phyloP scores from a whole-genome alignment of 2,888 invertebrate genomes.

The Chironomus tentans region DNA sequence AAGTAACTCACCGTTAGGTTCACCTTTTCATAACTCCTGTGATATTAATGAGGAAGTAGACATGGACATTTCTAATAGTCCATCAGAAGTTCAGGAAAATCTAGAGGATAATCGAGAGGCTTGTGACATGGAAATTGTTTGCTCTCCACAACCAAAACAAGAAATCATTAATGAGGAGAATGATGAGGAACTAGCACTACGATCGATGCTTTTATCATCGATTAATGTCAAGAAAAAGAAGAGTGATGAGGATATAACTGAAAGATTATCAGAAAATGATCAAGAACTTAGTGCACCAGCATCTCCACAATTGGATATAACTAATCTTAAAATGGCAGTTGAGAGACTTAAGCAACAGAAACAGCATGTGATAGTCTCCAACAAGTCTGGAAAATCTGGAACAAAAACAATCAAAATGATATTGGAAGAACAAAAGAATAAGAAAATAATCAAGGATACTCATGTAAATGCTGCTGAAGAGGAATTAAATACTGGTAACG shows the following conservation, averaged over 20 bases:
- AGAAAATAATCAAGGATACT: background rate
- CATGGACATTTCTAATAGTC: conserved; percentile 16
- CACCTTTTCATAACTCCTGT: background rate
- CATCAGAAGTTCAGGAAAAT: background rate
- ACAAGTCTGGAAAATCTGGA: background rate
- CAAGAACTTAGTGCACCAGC: too few relatives aligned
- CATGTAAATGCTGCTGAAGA: background rate
- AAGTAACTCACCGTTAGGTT: background rate
- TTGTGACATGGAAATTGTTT: conserved; percentile 5
- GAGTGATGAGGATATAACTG: background rate
- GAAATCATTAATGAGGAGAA: background rate
- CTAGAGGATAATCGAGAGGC: background rate
- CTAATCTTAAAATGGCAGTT: conserved; percentile 2
- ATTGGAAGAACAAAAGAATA: background rate
- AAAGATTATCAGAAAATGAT: background rate
- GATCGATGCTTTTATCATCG: conserved; percentile 33
- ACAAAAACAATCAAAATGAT: conserved; percentile 6
- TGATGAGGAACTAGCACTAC: conserved; percentile 28
- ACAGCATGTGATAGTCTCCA: background rate
- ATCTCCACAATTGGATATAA: too few relatives aligned
- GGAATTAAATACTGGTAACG: background rate
- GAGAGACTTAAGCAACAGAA: conserved; percentile 2
- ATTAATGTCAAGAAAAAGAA: conserved; percentile 31
- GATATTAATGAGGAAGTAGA: background rate
- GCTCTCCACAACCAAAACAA: background rate